Evolutionary conservation across 2,113 vertebrate species (phyloP).

Genomic region (Myrmecobius fasciatus): DNA sequence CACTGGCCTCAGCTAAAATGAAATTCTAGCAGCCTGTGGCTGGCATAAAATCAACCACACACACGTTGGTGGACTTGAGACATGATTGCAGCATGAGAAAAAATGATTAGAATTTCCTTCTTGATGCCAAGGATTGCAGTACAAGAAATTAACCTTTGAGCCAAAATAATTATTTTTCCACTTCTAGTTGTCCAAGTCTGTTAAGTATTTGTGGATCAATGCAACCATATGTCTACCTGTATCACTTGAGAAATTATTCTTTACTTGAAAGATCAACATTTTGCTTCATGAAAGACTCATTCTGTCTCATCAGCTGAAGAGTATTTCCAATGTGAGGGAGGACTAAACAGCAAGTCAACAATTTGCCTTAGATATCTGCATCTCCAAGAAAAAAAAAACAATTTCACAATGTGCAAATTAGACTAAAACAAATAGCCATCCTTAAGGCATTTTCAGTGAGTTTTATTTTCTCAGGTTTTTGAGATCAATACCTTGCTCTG

Average conservation of each 20-base stretch:
- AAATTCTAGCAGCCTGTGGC: slow-evolving; percentile 64
- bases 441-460: slow-evolving; percentile 47
- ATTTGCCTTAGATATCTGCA: slow-evolving; percentile 31
- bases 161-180: slow-evolving; percentile 70
- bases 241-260: slow-evolving; percentile 63
- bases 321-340: slow-evolving; percentile 49
- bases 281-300: slow-evolving; percentile 35
- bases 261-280: slow-evolving; percentile 57
- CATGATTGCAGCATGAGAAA: slow-evolving; percentile 58
- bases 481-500: slow-evolving; percentile 52
- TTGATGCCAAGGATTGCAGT: slow-evolving; percentile 64
- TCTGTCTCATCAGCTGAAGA: slow-evolving; percentile 48
- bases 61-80: slow-evolving; percentile 69
- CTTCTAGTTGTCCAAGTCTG: slow-evolving; percentile 68
- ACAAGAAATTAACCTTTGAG: slow-evolving; percentile 73
- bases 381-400: background rate
- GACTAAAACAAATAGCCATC: slow-evolving; percentile 30
- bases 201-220: slow-evolving; percentile 72
- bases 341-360: slow-evolving; percentile 16
- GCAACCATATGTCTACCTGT: slow-evolving; percentile 65
- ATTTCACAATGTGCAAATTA: slow-evolving; percentile 41
- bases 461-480: slow-evolving; percentile 55
- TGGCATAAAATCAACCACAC: slow-evolving; percentile 67
- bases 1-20: slow-evolving; percentile 69
- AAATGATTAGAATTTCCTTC: slow-evolving; percentile 62